Conservation (phyloP, 1,140 invertebrate genomes). For the Zophobas atratus region DNA sequence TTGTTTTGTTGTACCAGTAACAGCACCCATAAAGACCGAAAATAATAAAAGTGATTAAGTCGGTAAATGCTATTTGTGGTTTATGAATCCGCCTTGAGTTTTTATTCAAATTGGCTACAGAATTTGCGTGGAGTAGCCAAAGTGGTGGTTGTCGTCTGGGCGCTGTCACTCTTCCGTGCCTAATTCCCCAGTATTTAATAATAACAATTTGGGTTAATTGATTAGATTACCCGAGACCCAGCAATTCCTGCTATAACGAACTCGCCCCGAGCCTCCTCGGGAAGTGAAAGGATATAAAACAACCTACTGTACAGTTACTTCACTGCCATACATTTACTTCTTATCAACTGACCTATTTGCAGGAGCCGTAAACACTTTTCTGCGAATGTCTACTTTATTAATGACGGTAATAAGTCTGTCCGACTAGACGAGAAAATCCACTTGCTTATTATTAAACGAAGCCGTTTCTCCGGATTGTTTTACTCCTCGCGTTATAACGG, state of each 20-base stretch:
- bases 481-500: not conserved
- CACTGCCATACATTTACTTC: not conserved
- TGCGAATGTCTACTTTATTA: not conserved
- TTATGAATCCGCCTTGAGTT: too few relatives aligned
- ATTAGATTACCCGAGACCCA: too few relatives aligned
- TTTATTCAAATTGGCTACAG: too few relatives aligned
- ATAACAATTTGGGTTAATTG: too few relatives aligned
- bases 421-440: not conserved
- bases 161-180: too few relatives aligned
- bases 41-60: too few relatives aligned
- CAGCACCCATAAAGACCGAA: too few relatives aligned
- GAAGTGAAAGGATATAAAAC: not conserved
- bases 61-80: too few relatives aligned
- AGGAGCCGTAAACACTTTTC: not conserved
- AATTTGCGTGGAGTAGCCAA: too few relatives aligned
- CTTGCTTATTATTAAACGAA: not conserved
- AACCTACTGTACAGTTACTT: not conserved
- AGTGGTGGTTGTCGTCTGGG: too few relatives aligned
- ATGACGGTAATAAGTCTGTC: not conserved
- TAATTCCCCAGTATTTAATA: too few relatives aligned
- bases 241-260: not conserved
- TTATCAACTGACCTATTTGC: constrained; percentile 5
- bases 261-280: not conserved
- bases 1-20: too few relatives aligned
- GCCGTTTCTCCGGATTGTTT: not conserved